Conservation (phyloP, 2,797 vertebrate species). For the Hippopotamyrus pictus region DNA sequence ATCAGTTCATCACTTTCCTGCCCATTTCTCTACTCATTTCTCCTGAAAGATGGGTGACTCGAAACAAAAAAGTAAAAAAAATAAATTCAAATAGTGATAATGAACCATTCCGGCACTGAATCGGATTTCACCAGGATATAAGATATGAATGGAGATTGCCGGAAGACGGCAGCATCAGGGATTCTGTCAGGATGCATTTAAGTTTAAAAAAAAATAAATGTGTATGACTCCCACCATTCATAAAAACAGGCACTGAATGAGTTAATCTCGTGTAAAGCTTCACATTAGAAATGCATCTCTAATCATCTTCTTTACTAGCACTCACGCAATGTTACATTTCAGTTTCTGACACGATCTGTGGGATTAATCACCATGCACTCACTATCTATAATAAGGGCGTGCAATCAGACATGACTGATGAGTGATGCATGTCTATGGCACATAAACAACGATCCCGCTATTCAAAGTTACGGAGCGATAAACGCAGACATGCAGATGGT, state of each 20-base stretch:
- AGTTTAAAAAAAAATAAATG: not conserved
- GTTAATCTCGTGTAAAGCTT: not conserved
- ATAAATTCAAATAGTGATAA: not conserved
- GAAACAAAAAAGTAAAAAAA: not conserved
- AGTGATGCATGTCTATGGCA: not conserved
- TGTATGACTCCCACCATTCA: not conserved
- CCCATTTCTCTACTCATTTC: not conserved
- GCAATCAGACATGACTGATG: not conserved
- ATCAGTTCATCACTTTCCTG: not conserved
- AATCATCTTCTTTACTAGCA: not conserved
- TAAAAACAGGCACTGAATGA: not conserved
- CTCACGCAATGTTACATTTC: not conserved
- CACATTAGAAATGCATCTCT: not conserved
- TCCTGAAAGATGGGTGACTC: not conserved
- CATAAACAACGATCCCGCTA: not conserved
- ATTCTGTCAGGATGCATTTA: not conserved
- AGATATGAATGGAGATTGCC: not conserved
- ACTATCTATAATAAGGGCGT: not conserved
- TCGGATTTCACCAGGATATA: not conserved
- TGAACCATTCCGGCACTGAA: not conserved
- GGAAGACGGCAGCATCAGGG: not conserved
- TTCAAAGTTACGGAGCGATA: not conserved
- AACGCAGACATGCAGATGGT: not conserved
- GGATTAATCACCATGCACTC: not conserved
- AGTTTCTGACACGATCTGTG: not conserved